Evolutionary conservation across 1,140 invertebrate genomes (phyloP), one percentile per base, ranked within the genome.

Genomic region (Atta colombica): DNA sequence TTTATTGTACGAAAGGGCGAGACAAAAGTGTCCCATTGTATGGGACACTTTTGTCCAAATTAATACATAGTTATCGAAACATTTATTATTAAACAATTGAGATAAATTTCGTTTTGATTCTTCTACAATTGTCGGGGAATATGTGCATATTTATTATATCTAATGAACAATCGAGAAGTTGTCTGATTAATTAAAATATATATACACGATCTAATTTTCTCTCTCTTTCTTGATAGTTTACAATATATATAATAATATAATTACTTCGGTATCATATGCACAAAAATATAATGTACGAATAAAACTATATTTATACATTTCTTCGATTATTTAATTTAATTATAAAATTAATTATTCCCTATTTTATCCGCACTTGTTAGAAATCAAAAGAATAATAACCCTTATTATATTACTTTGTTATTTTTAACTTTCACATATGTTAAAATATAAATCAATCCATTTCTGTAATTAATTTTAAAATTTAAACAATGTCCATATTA

Each of bases 91-190:
- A 5, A 2, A 39, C 16, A 68, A 12, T 55, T 53, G n/a, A 71
- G 51, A 71, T 81, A 18, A 71, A 81, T 81, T 58, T 81, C 16
- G 31, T 31, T 78, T 31, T n/a, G 14, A 77, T 25, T 66, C 25
- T 65, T 0, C 16, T 65, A n/a, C 51, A 21, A 66, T 65, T 78
- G 35, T 18, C 0, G 12, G 3, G 18, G 66, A 63, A 65, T 61
- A 8, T 0, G 60, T 1, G 18, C 16, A 16, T 63, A 39, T 63
- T 7, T 21, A 68, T 68, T 45, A 68, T 18, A 16, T 69, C 6
- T 10, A 77, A 77, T 10, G 2, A 39, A 12, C 14, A 63, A 77
- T 77, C 12, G 45, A 66, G 25, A 45, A 58, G 39, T n/a, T 5
- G 16, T 51, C 18, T 65, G 14, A 12, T 28, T 25, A 49, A 49